Evolutionary conservation across 2,888 invertebrate genomes (phyloP), one percentile per base, ranked within the genome.

Genomic region (Trilocha varians): DNA sequence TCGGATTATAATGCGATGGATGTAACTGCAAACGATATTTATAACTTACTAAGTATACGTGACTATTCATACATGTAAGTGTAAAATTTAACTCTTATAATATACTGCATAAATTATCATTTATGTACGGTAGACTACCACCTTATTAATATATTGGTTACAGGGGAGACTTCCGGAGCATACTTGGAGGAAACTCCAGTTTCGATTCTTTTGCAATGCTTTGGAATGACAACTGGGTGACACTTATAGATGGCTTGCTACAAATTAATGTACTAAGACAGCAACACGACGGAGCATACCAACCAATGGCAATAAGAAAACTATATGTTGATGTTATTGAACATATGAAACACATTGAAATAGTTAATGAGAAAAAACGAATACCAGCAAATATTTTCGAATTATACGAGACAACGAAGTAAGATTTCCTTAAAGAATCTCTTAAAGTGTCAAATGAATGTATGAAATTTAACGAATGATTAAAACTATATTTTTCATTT

Each of bases 201-300:
- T 8, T 45, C 6, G 16, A n/a, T 5, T 37, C 40, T 13, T 42
- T 42, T 16, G 2, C 32, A 5, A 13, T 45, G 5, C 8, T 38
- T 8, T 45, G 42, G 42, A 16, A 15, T 11, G 14, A 88, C 42
- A 92, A 93, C 64, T 96, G 94, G 94, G 88, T 91, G 0, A 88
- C 91, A 5, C 91, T 93, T 55, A 80, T 95, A 58, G 95, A 96
- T 69, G 90, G 91, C 0, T 89, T 95, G 87, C 72, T 96, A 14
- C 95, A 96, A 75, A 88, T 93, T 44, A 85, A 88, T 38, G 86
- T 91, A n/a, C 57, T 93, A 11, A 86, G 87, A 18, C 76, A 87
- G 39, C 82, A 88, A 18, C 80, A 88, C 2, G 86, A 90, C 39
- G 80, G 87, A 1, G 75, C 92, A 1, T 77, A 88, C 40, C 75